phyloP scores from a whole-genome alignment of 2,113 vertebrate genomes.

The Callospermophilus lateralis region DNA sequence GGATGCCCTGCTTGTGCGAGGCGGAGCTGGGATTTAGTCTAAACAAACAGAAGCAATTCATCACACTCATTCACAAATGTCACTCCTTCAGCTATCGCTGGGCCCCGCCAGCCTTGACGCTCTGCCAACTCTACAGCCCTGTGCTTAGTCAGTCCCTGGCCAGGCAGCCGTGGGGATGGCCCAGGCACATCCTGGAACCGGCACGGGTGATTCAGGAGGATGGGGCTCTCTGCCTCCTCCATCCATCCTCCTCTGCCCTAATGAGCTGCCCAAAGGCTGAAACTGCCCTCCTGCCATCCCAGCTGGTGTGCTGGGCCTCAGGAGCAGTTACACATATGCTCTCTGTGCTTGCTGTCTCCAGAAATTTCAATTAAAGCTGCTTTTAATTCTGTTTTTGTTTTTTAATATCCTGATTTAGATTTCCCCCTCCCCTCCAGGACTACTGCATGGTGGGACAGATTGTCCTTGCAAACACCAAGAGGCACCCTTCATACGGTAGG shows the following conservation, averaged over 20 bases:
- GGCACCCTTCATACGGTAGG: background rate
- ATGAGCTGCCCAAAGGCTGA: constrained; percentile 45
- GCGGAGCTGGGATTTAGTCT: background rate
- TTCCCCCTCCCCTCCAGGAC: background rate
- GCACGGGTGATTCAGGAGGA: constrained; percentile 18
- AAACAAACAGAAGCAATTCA: constrained; percentile 62
- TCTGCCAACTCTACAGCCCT: constrained; percentile 22
- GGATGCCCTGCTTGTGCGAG: background rate
- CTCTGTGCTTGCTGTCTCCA: background rate
- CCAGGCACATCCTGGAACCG: background rate
- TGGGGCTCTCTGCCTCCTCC: background rate
- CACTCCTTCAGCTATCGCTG: background rate
- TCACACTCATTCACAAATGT: constrained; percentile 57
- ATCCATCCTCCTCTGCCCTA: constrained; percentile 31
- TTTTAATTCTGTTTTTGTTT: background rate
- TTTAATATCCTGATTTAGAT: background rate
- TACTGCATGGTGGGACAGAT: background rate
- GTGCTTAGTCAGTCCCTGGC: constrained; percentile 5
- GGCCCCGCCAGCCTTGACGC: background rate
- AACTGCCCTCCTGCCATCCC: constrained; percentile 23
- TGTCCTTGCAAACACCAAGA: background rate
- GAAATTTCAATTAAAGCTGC: constrained; percentile 59
- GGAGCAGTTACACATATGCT: constrained; percentile 30
- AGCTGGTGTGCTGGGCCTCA: background rate
- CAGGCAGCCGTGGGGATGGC: background rate